Conservation (phyloP, 2,797 vertebrate species). For the Syndactyla subalaris region DNA sequence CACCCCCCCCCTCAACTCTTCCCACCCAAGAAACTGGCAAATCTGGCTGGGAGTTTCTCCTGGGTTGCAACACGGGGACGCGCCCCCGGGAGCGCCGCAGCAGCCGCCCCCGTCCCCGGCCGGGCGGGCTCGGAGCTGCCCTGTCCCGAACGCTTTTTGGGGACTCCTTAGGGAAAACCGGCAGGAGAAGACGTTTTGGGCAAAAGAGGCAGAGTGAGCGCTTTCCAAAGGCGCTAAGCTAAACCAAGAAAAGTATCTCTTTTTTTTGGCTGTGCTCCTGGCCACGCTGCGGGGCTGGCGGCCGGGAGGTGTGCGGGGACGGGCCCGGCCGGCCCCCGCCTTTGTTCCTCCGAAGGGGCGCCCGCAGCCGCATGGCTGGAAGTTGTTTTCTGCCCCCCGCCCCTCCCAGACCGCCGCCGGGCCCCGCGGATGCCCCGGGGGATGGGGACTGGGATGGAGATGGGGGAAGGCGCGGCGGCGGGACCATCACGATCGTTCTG, state of each 20-base stretch:
- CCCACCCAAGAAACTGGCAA: not conserved
- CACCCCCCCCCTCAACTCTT: not conserved
- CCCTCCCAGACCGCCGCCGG: not conserved
- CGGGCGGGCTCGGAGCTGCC: not conserved
- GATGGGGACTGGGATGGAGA: not conserved
- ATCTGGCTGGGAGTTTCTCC: not conserved
- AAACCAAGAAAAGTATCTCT: not conserved
- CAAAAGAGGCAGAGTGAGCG: not conserved
- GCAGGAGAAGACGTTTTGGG: not conserved
- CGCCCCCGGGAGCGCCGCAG: not conserved
- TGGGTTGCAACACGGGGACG: not conserved
- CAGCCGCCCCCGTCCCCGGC: not conserved
- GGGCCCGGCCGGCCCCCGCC: not conserved
- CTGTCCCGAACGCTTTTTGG: too few species aligned
- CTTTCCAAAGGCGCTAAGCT: not conserved
- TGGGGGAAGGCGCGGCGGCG: not conserved
- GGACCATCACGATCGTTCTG: too few species aligned
- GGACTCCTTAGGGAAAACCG: not conserved
- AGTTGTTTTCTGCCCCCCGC: not conserved
- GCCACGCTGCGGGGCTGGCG: not conserved
- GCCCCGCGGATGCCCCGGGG: not conserved
- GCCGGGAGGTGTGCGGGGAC: not conserved
- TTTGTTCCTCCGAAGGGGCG: conserved; percentile 28
- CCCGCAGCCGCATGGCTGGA: not conserved
- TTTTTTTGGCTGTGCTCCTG: not conserved